Evolutionary conservation across 2,113 vertebrate genomes (phyloP).

Genomic region (Hypomesus transpacificus): DNA sequence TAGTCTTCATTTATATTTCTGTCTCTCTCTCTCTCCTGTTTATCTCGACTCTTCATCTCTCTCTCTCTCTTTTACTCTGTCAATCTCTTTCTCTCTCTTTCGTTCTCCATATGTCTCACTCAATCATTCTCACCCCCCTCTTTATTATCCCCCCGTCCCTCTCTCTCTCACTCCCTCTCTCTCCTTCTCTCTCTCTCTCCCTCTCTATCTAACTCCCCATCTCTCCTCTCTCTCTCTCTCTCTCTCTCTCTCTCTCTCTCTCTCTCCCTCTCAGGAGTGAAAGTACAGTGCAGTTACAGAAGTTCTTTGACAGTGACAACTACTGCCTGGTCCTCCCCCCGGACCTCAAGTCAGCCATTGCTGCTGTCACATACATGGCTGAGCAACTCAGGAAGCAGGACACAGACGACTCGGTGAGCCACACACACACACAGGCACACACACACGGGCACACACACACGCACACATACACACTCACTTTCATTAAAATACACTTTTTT

Average conservation of each 20-base stretch:
- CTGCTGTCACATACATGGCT: conserved; percentile 73
- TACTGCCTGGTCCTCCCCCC: conserved; percentile 75
- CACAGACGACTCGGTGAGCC: conserved; percentile 67
- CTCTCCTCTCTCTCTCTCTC: not conserved
- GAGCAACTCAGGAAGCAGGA: conserved; percentile 77
- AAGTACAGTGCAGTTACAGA: conserved; percentile 66
- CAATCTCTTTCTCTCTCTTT: too few relatives aligned
- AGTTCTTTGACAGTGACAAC: conserved; percentile 62
- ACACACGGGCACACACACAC: conserved; percentile 17
- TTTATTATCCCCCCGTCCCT: not conserved
- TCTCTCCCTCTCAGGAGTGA: conserved; percentile 48
- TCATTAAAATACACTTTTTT: too few relatives aligned
- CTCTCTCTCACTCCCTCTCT: not conserved
- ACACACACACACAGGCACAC: not conserved
- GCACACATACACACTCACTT: conserved; percentile 6
- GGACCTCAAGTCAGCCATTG: conserved; percentile 78
- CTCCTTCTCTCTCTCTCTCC: not conserved
- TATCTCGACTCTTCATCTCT: too few relatives aligned
- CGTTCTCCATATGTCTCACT: too few relatives aligned
- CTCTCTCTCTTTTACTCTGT: too few relatives aligned
- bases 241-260: not conserved
- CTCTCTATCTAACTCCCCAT: not conserved
- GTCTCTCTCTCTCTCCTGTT: too few relatives aligned
- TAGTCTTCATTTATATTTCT: too few relatives aligned
- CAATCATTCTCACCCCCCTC: not conserved